A percentile compares a stretch with the other conserved stretches of the same genome.
Evolutionary conservation across 2,797 vertebrate genomes (phyloP).

Genomic region (Eidolon dupreanum): DNA sequence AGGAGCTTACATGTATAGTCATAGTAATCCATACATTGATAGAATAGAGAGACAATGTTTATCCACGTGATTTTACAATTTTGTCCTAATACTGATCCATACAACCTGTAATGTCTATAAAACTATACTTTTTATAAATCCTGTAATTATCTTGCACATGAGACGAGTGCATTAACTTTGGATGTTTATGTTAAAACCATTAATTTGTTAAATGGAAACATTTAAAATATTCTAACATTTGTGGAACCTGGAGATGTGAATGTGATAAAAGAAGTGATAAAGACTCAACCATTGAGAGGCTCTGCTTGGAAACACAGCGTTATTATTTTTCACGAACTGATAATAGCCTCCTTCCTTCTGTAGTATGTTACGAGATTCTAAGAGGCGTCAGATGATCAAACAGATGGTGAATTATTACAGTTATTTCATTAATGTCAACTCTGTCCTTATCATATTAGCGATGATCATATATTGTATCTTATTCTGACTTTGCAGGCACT

Average conservation of each 20-base stretch:
- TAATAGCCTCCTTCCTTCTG: neutral
- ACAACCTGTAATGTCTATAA: neutral
- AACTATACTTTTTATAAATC: neutral
- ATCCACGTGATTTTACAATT: neutral
- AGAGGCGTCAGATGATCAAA: conserved; percentile 53
- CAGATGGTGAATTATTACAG: conserved; percentile 63
- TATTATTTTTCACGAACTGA: neutral
- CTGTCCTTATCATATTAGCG: conserved; percentile 49
- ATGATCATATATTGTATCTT: neutral
- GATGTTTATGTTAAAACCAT: neutral
- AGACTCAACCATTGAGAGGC: neutral
- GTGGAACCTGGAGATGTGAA: neutral
- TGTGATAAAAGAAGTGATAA: neutral
- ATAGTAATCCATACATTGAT: neutral
- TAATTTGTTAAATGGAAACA: neutral
- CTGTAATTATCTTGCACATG: neutral
- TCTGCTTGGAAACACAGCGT: neutral
- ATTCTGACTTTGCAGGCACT: conserved; percentile 48
- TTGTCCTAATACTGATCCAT: neutral
- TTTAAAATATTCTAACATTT: neutral
- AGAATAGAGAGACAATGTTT: neutral
- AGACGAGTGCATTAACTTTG: neutral
- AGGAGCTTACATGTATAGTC: neutral
- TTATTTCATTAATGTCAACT: conserved; percentile 58
- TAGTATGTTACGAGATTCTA: neutral